Evolutionary conservation across 2,113 vertebrate species (phyloP), one percentile per base, ranked within the genome.

Genomic region (Crotalus viridis): DNA sequence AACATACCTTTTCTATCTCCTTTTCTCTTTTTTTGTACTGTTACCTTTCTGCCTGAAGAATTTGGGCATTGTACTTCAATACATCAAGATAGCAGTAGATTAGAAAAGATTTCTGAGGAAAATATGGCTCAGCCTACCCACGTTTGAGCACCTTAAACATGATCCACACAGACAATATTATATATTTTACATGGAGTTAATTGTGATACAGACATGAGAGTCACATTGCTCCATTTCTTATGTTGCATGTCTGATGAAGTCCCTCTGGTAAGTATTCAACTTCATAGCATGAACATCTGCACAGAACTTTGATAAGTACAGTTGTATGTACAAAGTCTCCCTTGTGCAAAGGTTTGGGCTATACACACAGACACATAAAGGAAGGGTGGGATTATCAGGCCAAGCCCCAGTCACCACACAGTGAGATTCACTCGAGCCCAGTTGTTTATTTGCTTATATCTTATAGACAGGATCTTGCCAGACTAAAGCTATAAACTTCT

Each of bases 131-230:
- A 93, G 57, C 33, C 61, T 89, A 90, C 91, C 93, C 86, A 95
- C 93, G 94, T 95, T 94, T 94, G 95, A 88, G 28, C 69, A 59
- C 51, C 92, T 56, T 89, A 46, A 81, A 92, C 46, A 61, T 93
- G n/a, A 85, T 95, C 56, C 87, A 81, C 17, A 21, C 69, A 81
- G 13, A 74, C 39, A 15, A 17, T 8, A 81, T 81, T 39, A 81
- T 81, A 81, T 15, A 81, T 81, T 39, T 33, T 74, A 69, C 2
- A 33, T 19, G 6, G n/a, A 19, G 69, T 19, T 39, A 74, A 39
- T 39, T 81, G 69, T 21, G 8, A 39, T 39, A 39, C 6, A 81
- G 69, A 39, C 39, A 17, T 81, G 69, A 81, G 33, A 39, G 33
- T 19, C 69, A 81, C 6, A 81, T 39, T 0, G 17, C 19, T 81